Conservation (phyloP, 2,797 vertebrate species). For the Ambastaia sidthimunki region DNA sequence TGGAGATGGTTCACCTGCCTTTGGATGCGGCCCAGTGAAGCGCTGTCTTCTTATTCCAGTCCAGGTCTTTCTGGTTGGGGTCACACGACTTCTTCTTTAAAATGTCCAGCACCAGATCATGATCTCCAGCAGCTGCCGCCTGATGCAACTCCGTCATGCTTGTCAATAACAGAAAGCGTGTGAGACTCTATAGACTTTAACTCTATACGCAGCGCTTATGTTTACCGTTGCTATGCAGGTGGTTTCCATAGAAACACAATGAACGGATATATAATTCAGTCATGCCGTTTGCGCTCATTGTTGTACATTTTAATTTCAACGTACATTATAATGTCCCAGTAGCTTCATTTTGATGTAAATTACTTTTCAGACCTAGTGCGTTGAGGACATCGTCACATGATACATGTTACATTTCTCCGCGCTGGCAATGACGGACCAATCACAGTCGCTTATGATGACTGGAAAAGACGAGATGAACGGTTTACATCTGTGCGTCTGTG, state of each 20-base stretch:
- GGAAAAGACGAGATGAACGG: too few relatives aligned
- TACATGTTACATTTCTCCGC: not conserved
- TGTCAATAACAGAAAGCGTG: not conserved
- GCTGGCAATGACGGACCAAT: not conserved
- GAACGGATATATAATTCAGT: not conserved
- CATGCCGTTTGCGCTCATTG: too few relatives aligned
- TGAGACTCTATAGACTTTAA: not conserved
- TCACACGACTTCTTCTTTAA: slow-evolving; percentile 77
- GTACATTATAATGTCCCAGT: too few relatives aligned
- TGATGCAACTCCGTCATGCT: slow-evolving; percentile 88
- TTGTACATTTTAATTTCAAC: not conserved
- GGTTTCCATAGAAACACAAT: not conserved
- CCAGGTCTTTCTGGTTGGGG: slow-evolving; percentile 84
- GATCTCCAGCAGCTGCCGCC: slow-evolving; percentile 83
- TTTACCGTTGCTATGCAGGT: not conserved
- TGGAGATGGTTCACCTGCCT: slow-evolving; percentile 70
- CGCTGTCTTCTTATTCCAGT: slow-evolving; percentile 88
- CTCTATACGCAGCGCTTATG: not conserved
- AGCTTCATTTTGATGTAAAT: not conserved
- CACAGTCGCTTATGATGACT: fast-evolving
- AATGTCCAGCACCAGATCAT: slow-evolving; percentile 74
- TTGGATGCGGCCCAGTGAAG: slow-evolving; percentile 90
- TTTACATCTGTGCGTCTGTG: too few relatives aligned
- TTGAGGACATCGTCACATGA: not conserved
- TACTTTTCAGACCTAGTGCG: not conserved